Base-by-base conservation (phyloP, 2,888 invertebrate species). In the Ptilodon capucinus region DNA sequence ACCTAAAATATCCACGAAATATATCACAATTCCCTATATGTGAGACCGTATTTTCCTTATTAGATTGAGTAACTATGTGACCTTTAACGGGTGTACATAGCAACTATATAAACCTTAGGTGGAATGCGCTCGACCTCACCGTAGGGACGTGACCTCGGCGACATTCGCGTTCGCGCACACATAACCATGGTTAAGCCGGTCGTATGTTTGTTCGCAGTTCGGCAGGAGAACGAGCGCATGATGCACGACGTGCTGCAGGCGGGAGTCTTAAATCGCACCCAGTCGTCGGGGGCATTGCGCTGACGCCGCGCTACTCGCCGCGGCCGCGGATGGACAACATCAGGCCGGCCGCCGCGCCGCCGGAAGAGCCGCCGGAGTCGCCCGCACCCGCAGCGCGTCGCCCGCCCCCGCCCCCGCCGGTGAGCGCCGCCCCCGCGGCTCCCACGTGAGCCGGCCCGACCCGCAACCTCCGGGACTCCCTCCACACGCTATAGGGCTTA, bases 161-260 rank as follows among this genome's bases (percentile, higher is more conserved):
- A 74, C 56, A 42, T 71, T 76, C 71, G 43, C 56, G 38, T 56
- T 42, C 39, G 51, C 44, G n/a, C n/a, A n/a, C n/a, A n/a, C 42
- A 53, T 59, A 51, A 71, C 67, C 56, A 76, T 75, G 82, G 74
- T 87, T 84, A 85, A 87, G 84, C 81, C 30, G 52, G 48, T 64
- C 60, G 54, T 51, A 54, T 77, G 59, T 71, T 91, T 88, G 89
- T 87, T 92, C 93, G 66, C 94, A 97, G 97, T 97, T 84, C 95
- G 96, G 71, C 95, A 95, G 91, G 96, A 97, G 92, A 97, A 97
- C 91, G 96, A 96, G 92, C 95, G 96, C 86, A 92, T 96, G 88
- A 93, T 96, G 92, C 93, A 92, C 83, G 96, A 96, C 88, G 95
- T 94, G 70, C 91, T 95, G 81, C 94, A 95, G 86, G 86, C 76